Base-by-base conservation (phyloP, 2,797 vertebrate genomes). In the Vespertilio murinus region DNA sequence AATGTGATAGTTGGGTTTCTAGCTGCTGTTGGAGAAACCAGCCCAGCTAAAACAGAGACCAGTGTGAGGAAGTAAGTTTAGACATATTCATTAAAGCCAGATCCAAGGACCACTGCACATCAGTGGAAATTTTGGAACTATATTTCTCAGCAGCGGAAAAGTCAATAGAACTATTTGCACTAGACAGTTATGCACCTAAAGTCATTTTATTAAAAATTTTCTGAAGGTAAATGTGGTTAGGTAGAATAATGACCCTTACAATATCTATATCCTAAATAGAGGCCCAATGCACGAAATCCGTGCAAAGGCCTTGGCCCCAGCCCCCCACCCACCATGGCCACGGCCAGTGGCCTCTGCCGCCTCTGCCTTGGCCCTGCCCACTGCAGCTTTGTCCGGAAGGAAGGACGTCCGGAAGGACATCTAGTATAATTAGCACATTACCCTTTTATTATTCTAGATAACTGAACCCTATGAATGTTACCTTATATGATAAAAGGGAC, bases 1-100 rank as follows among this genome's bases (percentile, higher is more conserved):
- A 69, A 49, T 0, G 10, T 9, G 6, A 7, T 0, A 4, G 17
- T 11, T 17, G 9, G 38, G 8, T 23, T 33, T 73, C 49, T 84
- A 67, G 8, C 38, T 14, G 28, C n/a, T 35, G 23, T 14, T 9
- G 7, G 61, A 33, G 22, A 79, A 64, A 47, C 14, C 7, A 90
- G 25, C 2, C 65, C 18, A n/a, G 38, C 18, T 81, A 30, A 2
- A 78, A 30, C 28, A 28, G 0, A 79, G 17, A 12, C 8, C 52
- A 45, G 28, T n/a, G 4, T 3, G 56, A 23, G 52, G 6, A 56
- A 73, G 16, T 8, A 22, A 78, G 14, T 30, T 64, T 22, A 88
- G 56, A 80, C 61, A 92, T 30, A 81, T 75, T 49, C 5, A 20
- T 25, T 5, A 52, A 69, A 33, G 38, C 5, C 20, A 22, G 33